Percentiles rank a stretch among this genome's conserved stretches.
phyloP scores from a whole-genome alignment of 2,888 invertebrate species.

The Hydropsyche betteni region DNA sequence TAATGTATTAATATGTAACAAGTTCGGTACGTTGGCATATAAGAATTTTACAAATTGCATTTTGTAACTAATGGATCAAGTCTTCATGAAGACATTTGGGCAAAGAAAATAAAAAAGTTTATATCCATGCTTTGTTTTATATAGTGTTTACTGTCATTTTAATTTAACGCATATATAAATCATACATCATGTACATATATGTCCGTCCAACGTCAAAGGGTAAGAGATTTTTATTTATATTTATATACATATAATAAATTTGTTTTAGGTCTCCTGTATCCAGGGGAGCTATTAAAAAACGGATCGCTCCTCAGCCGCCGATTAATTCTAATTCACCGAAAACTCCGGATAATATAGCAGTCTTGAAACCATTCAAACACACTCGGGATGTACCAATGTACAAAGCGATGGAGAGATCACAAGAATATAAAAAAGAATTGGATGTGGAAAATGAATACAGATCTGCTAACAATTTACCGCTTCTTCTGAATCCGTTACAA shows the following conservation, averaged over 20 bases:
- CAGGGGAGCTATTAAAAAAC: slow-evolving; percentile 51
- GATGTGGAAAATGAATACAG: slow-evolving; percentile 58
- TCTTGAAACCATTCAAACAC: slow-evolving; percentile 54
- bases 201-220: too few relatives aligned
- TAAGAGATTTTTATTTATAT: too few relatives aligned
- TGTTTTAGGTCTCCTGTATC: slow-evolving; percentile 44
- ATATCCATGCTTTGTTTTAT: too few relatives aligned
- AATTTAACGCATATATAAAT: too few relatives aligned
- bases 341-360: slow-evolving; percentile 51
- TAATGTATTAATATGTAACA: too few relatives aligned
- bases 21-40: too few relatives aligned
- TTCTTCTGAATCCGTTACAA: slow-evolving; percentile 58
- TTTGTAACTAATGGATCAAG: neutral
- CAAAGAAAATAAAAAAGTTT: neutral
- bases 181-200: too few relatives aligned
- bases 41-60: too few relatives aligned
- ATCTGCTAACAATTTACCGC: slow-evolving; percentile 60
- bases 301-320: slow-evolving; percentile 50
- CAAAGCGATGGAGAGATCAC: slow-evolving; percentile 57
- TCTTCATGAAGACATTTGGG: neutral
- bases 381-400: slow-evolving; percentile 58
- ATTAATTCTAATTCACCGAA: slow-evolving; percentile 51
- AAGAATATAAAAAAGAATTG: slow-evolving; percentile 56
- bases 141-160: too few relatives aligned
- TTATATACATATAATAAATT: neutral